phyloP scores from a whole-genome alignment of 2,888 invertebrate genomes.

The Carcina quercana region DNA sequence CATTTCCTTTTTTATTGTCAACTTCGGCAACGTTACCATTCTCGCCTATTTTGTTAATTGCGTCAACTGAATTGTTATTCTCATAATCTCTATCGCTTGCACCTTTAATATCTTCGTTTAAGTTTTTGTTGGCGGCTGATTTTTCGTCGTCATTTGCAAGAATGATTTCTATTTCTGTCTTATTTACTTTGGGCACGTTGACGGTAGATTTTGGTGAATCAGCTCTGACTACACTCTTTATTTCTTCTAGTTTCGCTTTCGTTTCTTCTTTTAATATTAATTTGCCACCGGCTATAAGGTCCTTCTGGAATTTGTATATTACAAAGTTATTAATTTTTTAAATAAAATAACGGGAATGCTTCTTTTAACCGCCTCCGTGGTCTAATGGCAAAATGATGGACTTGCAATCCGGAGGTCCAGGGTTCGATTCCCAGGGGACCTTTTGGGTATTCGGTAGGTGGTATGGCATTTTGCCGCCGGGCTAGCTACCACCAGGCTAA shows the following conservation, averaged over 20 bases:
- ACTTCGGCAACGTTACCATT: conserved; percentile 1
- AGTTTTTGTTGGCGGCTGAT: too few species aligned
- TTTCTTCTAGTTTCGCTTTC: background rate
- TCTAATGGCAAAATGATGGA: background rate
- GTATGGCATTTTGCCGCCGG: too few species aligned
- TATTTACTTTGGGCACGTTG: too few species aligned
- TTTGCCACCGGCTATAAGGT: background rate
- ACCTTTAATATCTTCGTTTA: background rate
- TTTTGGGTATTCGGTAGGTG: too few species aligned
- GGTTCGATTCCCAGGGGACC: background rate
- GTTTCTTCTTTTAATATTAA: background rate
- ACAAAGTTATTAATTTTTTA: too few species aligned
- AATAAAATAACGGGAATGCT: background rate
- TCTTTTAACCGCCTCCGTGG: background rate
- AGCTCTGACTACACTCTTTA: too few species aligned
- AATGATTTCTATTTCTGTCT: too few species aligned
- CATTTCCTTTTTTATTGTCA: conserved; percentile 15
- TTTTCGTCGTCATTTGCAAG: too few species aligned
- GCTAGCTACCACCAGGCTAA: too few species aligned
- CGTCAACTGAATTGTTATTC: background rate
- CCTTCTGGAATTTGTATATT: background rate
- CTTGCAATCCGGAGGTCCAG: background rate
- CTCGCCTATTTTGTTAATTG: background rate
- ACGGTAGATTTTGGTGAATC: too few species aligned
- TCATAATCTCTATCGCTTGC: background rate